These are phyloP conservation scores for Panzeria rudis DNA, from an alignment of 2,888 invertebrate genomes.

Conservation along the genomic window DNA sequence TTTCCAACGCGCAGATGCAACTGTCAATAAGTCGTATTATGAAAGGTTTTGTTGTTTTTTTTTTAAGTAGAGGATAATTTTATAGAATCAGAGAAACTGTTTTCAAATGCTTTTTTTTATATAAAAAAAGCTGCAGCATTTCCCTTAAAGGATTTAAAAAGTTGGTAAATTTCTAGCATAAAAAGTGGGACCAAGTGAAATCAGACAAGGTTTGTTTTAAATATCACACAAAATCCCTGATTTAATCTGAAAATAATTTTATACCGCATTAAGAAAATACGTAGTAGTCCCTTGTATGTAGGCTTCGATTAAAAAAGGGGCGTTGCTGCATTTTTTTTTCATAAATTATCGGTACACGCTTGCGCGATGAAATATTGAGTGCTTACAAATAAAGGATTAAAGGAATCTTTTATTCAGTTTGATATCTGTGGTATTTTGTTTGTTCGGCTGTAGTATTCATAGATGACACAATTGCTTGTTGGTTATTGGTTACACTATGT, in stretches of 20 bases:
- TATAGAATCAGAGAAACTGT: neutral
- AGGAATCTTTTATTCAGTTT: constrained; percentile 4
- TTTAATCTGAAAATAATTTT: neutral
- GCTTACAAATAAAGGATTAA: constrained; percentile 55
- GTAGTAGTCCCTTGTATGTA: neutral
- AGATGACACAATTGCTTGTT: constrained; percentile 24
- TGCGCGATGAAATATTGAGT: constrained; percentile 23
- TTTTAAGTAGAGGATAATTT: neutral
- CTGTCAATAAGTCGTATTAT: constrained; percentile 65
- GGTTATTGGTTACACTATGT: too few species aligned
- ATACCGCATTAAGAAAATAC: neutral
- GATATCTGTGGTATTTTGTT: neutral
- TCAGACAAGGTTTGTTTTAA: constrained; percentile 4
- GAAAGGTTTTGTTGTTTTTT: neutral
- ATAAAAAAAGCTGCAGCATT: neutral
- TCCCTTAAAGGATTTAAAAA: neutral
- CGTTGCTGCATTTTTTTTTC: constrained; percentile 15
- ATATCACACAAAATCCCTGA: constrained; percentile 26
- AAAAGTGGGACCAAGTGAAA: neutral
- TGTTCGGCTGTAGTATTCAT: neutral
- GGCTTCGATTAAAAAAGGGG: constrained; percentile 17
- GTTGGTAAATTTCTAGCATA: neutral
- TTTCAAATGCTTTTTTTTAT: neutral
- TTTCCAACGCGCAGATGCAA: constrained; percentile 37
- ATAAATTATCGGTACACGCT: constrained; percentile 14